Conservation (phyloP, 2,888 invertebrate species). For the Anaspis maculata region DNA sequence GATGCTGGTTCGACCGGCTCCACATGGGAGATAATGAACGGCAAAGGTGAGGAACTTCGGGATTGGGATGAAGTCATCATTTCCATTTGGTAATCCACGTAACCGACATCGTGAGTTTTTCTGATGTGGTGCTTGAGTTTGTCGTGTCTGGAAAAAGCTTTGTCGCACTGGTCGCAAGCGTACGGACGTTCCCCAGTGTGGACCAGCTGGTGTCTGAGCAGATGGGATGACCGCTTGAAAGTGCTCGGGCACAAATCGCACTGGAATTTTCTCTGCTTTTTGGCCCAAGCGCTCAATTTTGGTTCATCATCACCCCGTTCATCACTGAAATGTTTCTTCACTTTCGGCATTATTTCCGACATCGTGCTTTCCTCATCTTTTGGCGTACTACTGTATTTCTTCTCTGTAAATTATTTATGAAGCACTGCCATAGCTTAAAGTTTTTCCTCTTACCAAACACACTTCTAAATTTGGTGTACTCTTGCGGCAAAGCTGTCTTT, state of each 20-base stretch:
- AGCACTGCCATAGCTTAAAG: too few relatives aligned
- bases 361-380: too few relatives aligned
- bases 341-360: too few relatives aligned
- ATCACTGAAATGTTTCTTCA: too few relatives aligned
- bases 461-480: too few relatives aligned
- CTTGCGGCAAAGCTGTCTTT: too few relatives aligned
- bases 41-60: slow-evolving; percentile 1
- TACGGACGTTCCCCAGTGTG: slow-evolving; percentile 67
- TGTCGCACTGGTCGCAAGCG: slow-evolving; percentile 59
- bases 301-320: slow-evolving; percentile 3
- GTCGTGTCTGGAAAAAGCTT: slow-evolving; percentile 64
- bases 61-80: slow-evolving; percentile 1
- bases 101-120: slow-evolving; percentile 47
- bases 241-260: slow-evolving; percentile 40
- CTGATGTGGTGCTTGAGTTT: slow-evolving; percentile 61
- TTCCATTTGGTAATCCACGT: slow-evolving; percentile 8
- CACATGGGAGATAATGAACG: too few relatives aligned
- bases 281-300: slow-evolving; percentile 25
- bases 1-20: too few relatives aligned
- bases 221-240: slow-evolving; percentile 62
- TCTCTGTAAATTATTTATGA: too few relatives aligned
- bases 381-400: too few relatives aligned
- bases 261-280: slow-evolving; percentile 31
- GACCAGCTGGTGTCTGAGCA: slow-evolving; percentile 59
- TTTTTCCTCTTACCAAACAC: too few relatives aligned